These are phyloP conservation scores for Drosophila neutralis DNA, from an alignment of 2,888 invertebrate species.

Conservation along the genomic window DNA sequence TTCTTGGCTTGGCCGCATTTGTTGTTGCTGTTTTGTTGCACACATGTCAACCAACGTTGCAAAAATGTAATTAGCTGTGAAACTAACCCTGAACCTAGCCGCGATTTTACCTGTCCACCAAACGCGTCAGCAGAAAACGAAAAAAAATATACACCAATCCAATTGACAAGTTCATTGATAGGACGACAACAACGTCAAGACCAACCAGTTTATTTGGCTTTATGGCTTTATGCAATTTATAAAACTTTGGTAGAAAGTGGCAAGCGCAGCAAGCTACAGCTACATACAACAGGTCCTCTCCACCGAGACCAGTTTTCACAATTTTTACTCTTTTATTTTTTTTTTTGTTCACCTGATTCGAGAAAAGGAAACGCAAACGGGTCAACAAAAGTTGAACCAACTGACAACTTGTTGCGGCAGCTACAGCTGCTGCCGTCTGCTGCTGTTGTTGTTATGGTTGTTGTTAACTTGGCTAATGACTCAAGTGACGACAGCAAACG, in stretches of 20 bases:
- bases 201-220: slow-evolving; percentile 48
- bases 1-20: slow-evolving; percentile 71
- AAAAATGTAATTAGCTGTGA: slow-evolving; percentile 73
- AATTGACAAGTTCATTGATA: slow-evolving; percentile 77
- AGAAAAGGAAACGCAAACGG: slow-evolving; percentile 71
- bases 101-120: slow-evolving; percentile 45
- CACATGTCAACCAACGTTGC: slow-evolving; percentile 44
- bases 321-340: slow-evolving; percentile 66
- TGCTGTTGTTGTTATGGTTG: slow-evolving; percentile 7
- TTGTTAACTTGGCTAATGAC: slow-evolving; percentile 45
- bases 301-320: slow-evolving; percentile 65
- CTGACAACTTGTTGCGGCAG: slow-evolving; percentile 51
- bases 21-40: slow-evolving; percentile 34
- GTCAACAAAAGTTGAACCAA: slow-evolving; percentile 54
- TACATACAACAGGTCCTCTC: slow-evolving; percentile 55
- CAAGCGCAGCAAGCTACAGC: slow-evolving; percentile 1
- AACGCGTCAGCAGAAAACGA: slow-evolving; percentile 41
- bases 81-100: slow-evolving; percentile 73
- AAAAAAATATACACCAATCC: slow-evolving; percentile 51
- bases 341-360: slow-evolving; percentile 69
- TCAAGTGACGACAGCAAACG: slow-evolving; percentile 49
- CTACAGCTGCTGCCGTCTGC: slow-evolving; percentile 17
- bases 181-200: slow-evolving; percentile 25
- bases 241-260: slow-evolving; percentile 67
- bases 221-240: slow-evolving; percentile 59